These are phyloP conservation scores for Pholis gunnellus DNA, from an alignment of 2,113 vertebrate species.

Conservation along the genomic window DNA sequence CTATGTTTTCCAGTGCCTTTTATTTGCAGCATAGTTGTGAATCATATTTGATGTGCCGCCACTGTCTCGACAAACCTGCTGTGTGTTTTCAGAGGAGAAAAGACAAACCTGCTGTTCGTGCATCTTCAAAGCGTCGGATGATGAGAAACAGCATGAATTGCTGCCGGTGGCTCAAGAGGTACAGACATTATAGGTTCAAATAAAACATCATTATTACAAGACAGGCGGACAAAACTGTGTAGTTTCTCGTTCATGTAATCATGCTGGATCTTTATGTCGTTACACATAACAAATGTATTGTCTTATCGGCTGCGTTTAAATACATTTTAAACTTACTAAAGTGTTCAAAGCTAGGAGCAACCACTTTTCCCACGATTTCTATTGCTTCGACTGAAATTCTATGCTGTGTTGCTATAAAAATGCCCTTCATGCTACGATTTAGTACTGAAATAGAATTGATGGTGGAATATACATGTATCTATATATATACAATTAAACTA, in stretches of 20 bases:
- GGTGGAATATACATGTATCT: not conserved
- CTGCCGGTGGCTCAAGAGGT: constrained; percentile 60
- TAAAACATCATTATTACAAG: not conserved
- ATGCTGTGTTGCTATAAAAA: not conserved
- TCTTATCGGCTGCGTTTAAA: not conserved
- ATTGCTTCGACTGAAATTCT: not conserved
- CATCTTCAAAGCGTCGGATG: constrained; percentile 10
- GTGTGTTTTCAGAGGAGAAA: constrained; percentile 53
- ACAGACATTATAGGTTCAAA: not conserved
- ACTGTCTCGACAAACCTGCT: not conserved
- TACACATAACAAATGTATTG: not conserved
- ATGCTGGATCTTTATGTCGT: not conserved
- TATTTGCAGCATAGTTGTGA: not conserved
- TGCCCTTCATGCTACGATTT: not conserved
- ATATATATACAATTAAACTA: too few relatives aligned
- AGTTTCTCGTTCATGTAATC: not conserved
- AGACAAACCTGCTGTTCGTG: constrained; percentile 16
- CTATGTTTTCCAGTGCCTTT: not conserved
- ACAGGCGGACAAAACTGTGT: not conserved
- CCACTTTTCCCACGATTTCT: not conserved
- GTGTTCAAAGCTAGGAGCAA: not conserved
- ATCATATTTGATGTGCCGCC: not conserved
- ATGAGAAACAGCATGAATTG: constrained; percentile 44
- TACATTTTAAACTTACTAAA: not conserved
- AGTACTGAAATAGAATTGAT: not conserved